Percentiles rank a stretch among this genome's conserved stretches.
phyloP scores from a whole-genome alignment of 2,888 invertebrate species.

The Emesis furor region DNA sequence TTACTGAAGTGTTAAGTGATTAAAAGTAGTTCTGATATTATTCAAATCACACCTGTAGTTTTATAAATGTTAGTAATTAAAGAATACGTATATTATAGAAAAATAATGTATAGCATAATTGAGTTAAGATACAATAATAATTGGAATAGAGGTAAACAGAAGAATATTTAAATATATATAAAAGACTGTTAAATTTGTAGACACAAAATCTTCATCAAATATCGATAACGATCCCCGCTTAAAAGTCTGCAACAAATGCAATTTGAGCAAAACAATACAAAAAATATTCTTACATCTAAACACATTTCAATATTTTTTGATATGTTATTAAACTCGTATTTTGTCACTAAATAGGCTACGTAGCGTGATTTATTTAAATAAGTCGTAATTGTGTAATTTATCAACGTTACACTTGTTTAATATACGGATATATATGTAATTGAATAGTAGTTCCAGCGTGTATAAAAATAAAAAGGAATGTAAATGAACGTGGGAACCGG shows the following conservation, averaged over 20 bases:
- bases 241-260: not conserved
- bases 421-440: not conserved
- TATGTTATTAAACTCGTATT: constrained; percentile 16
- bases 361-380: not conserved
- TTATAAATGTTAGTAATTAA: too few species aligned
- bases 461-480: too few species aligned
- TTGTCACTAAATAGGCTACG: not conserved
- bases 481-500: too few species aligned
- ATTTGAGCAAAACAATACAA: not conserved
- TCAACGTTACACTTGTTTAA: not conserved
- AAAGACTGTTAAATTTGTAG: too few species aligned
- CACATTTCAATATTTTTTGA: not conserved
- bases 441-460: too few species aligned
- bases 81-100: not conserved
- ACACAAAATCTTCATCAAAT: not conserved
- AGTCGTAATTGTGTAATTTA: not conserved
- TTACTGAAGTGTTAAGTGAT: too few species aligned
- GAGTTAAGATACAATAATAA: not conserved
- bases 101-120: not conserved
- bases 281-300: constrained; percentile 2
- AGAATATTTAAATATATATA: too few species aligned
- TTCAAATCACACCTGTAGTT: not conserved
- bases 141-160: too few species aligned
- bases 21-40: too few species aligned
- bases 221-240: not conserved